phyloP scores from a whole-genome alignment of 92 coral and sea anemone genomes.

The Anthopleura xanthogrammica region DNA sequence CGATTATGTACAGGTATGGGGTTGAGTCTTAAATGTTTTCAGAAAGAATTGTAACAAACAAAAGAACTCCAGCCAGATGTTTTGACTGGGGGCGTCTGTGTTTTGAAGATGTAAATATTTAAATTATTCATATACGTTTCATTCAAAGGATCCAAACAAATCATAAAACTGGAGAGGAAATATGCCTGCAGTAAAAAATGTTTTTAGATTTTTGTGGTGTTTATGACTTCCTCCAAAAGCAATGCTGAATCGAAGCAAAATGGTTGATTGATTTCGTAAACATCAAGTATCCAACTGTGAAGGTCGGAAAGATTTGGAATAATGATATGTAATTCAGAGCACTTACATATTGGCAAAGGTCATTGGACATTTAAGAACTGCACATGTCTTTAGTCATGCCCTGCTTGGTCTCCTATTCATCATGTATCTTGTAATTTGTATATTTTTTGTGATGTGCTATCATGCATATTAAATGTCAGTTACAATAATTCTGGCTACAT shows the following conservation, averaged over 20 bases:
- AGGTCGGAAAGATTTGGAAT: constrained; percentile 12
- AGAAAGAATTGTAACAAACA: not conserved
- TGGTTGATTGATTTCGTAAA: not conserved
- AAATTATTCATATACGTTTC: not conserved
- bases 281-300: constrained; percentile 14
- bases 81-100: not conserved
- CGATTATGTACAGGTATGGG: not conserved
- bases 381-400: constrained; percentile 27
- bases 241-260: not conserved
- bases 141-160: not conserved
- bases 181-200: not conserved
- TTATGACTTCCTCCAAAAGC: not conserved
- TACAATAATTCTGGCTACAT: not conserved
- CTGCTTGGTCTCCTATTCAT: not conserved
- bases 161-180: not conserved
- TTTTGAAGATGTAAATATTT: not conserved
- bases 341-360: constrained; percentile 21
- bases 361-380: not conserved
- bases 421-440: not conserved
- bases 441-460: not conserved
- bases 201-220: not conserved
- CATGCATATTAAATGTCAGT: not conserved
- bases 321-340: constrained; percentile 21
- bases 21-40: not conserved
- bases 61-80: constrained; percentile 5